Evolutionary conservation across 2,797 vertebrate species (phyloP).

Genomic region (Thripadectes ignobilis): DNA sequence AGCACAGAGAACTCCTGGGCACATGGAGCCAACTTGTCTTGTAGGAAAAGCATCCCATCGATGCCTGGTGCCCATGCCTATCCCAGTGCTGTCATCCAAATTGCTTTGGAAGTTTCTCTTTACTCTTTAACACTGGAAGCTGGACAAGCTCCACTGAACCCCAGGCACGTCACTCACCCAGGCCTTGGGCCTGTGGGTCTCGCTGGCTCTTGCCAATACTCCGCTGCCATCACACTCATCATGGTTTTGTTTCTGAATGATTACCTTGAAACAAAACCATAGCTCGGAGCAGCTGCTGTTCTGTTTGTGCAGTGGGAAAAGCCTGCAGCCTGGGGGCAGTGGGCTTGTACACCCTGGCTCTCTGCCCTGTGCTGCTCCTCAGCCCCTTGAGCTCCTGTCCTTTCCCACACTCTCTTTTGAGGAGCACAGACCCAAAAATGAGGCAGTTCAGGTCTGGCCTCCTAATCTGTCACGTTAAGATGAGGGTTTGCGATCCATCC

Average conservation of each 20-base stretch:
- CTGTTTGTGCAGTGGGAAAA: background rate
- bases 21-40: background rate
- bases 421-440: background rate
- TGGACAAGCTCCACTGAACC: background rate
- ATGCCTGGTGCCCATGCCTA: background rate
- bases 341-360: background rate
- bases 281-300: background rate
- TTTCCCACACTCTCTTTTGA: background rate
- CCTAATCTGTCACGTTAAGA: rapidly evolving
- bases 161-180: background rate
- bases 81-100: background rate
- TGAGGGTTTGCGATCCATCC: background rate
- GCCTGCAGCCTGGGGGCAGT: background rate
- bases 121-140: background rate
- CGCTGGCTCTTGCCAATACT: background rate
- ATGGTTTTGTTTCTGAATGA: background rate
- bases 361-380: background rate
- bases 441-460: background rate
- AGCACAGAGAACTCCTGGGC: background rate
- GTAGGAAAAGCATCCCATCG: background rate
- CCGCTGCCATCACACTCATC: background rate
- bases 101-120: background rate
- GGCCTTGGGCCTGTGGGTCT: background rate
- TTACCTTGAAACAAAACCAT: background rate
- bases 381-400: rapidly evolving